Evolutionary conservation across 2,888 invertebrate species (phyloP), one percentile per base, ranked within the genome.

Genomic region (Drosophila falleni): DNA sequence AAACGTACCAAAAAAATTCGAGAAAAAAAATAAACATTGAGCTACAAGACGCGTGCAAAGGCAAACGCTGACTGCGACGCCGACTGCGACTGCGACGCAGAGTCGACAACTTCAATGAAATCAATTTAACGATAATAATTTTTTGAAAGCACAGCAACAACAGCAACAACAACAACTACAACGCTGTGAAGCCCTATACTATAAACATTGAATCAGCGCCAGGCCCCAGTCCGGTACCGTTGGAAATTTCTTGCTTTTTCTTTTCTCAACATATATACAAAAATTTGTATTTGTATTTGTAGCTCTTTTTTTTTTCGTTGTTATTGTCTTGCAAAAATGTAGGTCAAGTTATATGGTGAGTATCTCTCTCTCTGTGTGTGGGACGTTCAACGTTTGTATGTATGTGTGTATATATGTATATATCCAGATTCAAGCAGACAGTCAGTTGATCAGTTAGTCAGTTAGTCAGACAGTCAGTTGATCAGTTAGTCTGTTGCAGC

Each of bases 191-290:
- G 89, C 84, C 79, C 88, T 87, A 77, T 89, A 71, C 66, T n/a
- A 81, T 82, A 79, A 74, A 74, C 81, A 74, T 81, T 84, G 85
- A 89, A 73, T 87, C 84, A 84, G 84, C 72, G 80, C 60, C 76
- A 77, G 75, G 68, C 70, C 75, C 53, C 61, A 69, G 55, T 55
- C 78, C 85, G 80, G 81, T 91, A 90, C 90, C 91, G 91, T 91
- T 90, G 89, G 89, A 91, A 91, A 91, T 90, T 90, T 90, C 90
- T 90, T 90, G 91, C 76, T 81, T 87, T 87, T 87, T 89, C 87
- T 84, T 91, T 85, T 89, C 84, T 85, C 85, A 71, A 33, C 49
- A 71, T 46, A 61, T 41, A 53, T 11, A 33, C 13, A 47, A 3
- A 51, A 72, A 74, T 68, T 71, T 80, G 67, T 87, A 64, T 80